Percentiles rank a stretch among this genome's conserved stretches.
phyloP scores from a whole-genome alignment of 1,140 invertebrate species.

The Eulimnadia texana region DNA sequence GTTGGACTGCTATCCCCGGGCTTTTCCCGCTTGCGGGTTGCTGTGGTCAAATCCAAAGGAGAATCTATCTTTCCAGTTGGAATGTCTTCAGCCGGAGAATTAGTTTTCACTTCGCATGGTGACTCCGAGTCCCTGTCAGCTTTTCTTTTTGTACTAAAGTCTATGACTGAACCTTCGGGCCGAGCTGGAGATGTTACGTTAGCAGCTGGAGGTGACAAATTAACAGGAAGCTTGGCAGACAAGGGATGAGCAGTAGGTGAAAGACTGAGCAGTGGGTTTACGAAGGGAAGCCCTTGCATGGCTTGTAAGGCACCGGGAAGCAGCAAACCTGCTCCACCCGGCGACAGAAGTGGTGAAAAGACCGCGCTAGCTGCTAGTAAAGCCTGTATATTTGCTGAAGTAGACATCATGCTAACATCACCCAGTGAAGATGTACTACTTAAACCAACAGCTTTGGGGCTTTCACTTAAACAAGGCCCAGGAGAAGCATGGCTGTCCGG shows the following conservation, averaged over 20 bases:
- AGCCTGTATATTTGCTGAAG: background rate
- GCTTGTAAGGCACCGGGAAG: background rate
- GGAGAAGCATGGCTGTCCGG: too few species aligned
- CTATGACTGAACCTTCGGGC: conserved; percentile 5
- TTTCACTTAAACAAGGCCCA: background rate
- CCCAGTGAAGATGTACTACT: background rate
- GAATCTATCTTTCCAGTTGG: background rate
- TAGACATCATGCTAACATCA: background rate
- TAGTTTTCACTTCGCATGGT: background rate
- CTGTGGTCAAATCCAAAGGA: conserved; percentile 2
- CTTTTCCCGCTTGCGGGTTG: conserved; percentile 1
- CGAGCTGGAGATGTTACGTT: background rate
- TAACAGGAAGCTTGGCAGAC: conserved; percentile 2
- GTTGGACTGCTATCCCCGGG: background rate
- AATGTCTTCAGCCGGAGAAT: background rate
- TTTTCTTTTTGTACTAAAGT: conserved; percentile 9
- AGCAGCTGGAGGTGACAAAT: conserved; percentile 4
- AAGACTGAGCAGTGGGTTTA: background rate
- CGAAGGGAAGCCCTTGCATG: conserved; percentile 1
- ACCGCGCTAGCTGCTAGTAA: conserved; percentile 8
- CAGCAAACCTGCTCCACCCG: conserved; percentile 4
- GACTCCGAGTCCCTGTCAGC: background rate
- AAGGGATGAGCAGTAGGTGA: background rate
- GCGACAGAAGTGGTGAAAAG: conserved; percentile 3
- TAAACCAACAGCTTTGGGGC: background rate